Base-by-base conservation (phyloP, 2,888 invertebrate species). In the Netelia virgata region DNA sequence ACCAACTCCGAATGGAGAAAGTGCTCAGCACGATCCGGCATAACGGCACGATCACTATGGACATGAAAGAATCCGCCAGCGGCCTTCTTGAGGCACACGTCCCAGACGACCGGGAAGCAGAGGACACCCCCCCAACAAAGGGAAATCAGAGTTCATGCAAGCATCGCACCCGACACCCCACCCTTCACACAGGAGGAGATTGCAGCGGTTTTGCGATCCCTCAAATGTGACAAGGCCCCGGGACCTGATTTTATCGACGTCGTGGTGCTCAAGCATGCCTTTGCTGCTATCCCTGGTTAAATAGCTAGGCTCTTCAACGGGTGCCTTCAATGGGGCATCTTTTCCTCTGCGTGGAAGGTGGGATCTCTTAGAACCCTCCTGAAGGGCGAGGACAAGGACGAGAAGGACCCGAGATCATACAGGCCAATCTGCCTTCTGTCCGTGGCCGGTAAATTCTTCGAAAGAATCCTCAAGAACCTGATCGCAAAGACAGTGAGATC, bases 401-500 rank as follows among this genome's bases (percentile, higher is more conserved):
- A 23, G 47, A 68, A 53, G 36, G 70, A 81, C 20, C 69, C 81
- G 3, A 86, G 78, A 28, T 86, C 85, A 1, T 85, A 82, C 11
- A 11, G 82, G 1, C 80, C 81, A 1, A 85, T 85, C 0, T 83
- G 81, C 63, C 79, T 85, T 11, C 76, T 83, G 20, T 73, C 83
- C 6, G 82, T 78, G 0, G 1, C 85, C 14, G 79, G 83, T 0
- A 86, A 87, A 23, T 11, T 83, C 0, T 76, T 87, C 0, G 86
- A 89, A 53, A 84, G 68, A 20, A 1, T 87, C 0, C 18, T 89
- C 0, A 73, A 73, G 16, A 16, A 3, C 1, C 72, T 75, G 9
- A 57, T 87, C 0, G 10, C 16, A 2, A n/a, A 6, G 0, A 28
- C 59, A 1, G 18, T 76, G 3, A 9, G 53, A 3, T 20, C 73